These are phyloP conservation scores for Anticlea derivata DNA, from an alignment of 2,888 invertebrate genomes.

Conservation along the genomic window DNA sequence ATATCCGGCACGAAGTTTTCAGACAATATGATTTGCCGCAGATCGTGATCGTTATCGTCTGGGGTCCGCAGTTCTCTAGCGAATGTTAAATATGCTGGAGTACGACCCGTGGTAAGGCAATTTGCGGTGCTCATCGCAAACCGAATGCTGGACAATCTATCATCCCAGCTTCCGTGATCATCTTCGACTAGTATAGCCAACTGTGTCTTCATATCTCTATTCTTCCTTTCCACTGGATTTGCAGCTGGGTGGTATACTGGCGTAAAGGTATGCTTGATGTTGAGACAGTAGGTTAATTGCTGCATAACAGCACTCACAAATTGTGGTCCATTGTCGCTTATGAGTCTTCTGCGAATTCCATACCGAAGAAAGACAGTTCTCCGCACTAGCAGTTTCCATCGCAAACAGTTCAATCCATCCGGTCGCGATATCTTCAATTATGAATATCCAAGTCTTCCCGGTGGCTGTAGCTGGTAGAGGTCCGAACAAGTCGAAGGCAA, in stretches of 20 bases:
- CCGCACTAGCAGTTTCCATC: constrained; percentile 35
- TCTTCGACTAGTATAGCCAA: constrained; percentile 2
- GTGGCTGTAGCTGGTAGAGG: not conserved
- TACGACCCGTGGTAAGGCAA: not conserved
- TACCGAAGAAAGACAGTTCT: constrained; percentile 49
- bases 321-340: constrained; percentile 53
- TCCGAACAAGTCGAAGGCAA: constrained; percentile 6
- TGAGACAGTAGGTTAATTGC: constrained; percentile 36
- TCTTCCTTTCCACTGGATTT: constrained; percentile 24
- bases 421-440: constrained; percentile 37
- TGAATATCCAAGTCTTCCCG: constrained; percentile 33
- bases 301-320: constrained; percentile 52
- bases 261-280: constrained; percentile 41
- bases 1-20: not conserved
- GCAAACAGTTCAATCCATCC: constrained; percentile 42
- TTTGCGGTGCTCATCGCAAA: not conserved
- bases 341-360: constrained; percentile 45
- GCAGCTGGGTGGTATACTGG: constrained; percentile 46
- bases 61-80: not conserved
- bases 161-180: not conserved
- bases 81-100: not conserved
- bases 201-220: constrained; percentile 18
- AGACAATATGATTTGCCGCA: not conserved
- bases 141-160: not conserved
- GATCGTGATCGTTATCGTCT: not conserved